These are phyloP conservation scores for Ophion costatus DNA, from an alignment of 2,888 invertebrate genomes.

Conservation along the genomic window DNA sequence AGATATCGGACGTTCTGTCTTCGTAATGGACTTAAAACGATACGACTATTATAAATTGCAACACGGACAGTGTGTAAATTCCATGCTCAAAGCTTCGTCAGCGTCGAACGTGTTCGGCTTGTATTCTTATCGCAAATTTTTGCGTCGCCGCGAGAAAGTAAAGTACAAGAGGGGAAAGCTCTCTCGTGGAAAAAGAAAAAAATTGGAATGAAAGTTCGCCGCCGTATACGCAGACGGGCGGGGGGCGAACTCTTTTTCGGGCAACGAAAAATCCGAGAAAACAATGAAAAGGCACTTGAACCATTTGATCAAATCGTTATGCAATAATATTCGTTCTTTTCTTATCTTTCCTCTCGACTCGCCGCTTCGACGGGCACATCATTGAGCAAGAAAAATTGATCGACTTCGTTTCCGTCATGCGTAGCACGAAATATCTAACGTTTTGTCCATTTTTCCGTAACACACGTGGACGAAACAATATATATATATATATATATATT, in stretches of 20 bases:
- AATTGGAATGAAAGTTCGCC: not conserved
- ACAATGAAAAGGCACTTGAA: constrained; percentile 73
- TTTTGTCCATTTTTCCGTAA: constrained; percentile 62
- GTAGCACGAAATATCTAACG: constrained; percentile 75
- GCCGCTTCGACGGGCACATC: constrained; percentile 50
- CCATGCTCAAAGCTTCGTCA: not conserved
- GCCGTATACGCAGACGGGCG: not conserved
- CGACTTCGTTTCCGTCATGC: constrained; percentile 66
- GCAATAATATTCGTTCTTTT: constrained; percentile 40
- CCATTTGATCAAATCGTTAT: constrained; percentile 68
- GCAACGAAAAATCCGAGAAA: constrained; percentile 51
- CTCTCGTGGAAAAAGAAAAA: not conserved
- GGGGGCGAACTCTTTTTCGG: constrained; percentile 17
- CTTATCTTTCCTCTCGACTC: constrained; percentile 27
- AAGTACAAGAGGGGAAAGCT: constrained; percentile 1
- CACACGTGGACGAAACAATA: constrained; percentile 45
- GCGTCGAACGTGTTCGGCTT: not conserved
- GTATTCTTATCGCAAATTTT: not conserved
- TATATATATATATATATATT: not conserved
- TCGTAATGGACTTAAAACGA: constrained; percentile 39
- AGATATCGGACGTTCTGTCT: constrained; percentile 53
- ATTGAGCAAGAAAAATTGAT: constrained; percentile 62
- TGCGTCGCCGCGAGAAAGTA: not conserved
- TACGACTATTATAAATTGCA: constrained; percentile 43
- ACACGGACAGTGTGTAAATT: constrained; percentile 10